phyloP scores from a whole-genome alignment of 2,797 vertebrate genomes.

The Falco biarmicus region DNA sequence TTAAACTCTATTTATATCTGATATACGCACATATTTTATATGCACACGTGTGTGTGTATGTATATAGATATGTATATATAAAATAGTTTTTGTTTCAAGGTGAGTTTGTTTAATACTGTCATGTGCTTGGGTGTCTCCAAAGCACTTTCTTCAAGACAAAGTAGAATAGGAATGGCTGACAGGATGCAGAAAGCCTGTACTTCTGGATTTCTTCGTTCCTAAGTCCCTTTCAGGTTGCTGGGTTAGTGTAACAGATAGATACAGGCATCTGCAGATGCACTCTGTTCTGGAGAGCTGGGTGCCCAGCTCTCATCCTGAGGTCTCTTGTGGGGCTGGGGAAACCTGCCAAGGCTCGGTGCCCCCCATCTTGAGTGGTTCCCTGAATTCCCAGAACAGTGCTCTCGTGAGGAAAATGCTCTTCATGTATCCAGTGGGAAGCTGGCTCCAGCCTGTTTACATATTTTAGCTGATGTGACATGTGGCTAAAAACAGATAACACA shows the following conservation, averaged over 20 bases:
- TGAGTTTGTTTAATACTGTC: not conserved
- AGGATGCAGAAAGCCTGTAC: not conserved
- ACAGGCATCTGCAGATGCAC: not conserved
- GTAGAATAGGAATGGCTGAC: not conserved
- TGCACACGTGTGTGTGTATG: rapidly evolving
- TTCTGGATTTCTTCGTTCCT: not conserved
- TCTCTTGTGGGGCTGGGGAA: not conserved
- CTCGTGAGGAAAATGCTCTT: rapidly evolving
- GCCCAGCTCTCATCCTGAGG: not conserved
- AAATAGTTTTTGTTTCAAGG: not conserved
- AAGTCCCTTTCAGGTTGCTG: not conserved
- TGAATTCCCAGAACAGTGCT: not conserved
- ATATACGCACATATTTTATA: rapidly evolving
- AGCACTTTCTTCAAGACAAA: not conserved
- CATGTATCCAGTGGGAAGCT: not conserved
- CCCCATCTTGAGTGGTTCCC: rapidly evolving
- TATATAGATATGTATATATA: not conserved
- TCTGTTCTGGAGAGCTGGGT: not conserved
- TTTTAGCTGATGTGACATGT: not conserved
- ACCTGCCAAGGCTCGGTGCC: rapidly evolving
- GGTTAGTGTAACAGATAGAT: not conserved
- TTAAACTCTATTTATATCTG: not conserved
- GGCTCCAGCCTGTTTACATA: not conserved
- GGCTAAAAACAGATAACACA: constrained; percentile 4
- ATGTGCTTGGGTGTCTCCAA: not conserved